phyloP scores from a whole-genome alignment of 2,888 invertebrate species.

The Macrophya annulata region DNA sequence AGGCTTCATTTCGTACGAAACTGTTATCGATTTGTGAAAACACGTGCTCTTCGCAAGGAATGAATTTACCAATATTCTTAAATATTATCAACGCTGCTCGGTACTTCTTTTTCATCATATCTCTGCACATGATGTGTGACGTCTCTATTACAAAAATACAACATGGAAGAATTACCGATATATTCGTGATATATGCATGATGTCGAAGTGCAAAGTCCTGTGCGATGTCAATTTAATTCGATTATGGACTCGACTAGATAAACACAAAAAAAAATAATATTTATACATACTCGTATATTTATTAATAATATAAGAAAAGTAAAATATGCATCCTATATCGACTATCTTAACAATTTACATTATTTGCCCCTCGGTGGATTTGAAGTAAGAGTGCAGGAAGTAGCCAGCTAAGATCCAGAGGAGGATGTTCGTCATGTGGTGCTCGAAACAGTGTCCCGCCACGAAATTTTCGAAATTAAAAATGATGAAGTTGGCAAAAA shows the following conservation, averaged over 20 bases:
- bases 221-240: not conserved
- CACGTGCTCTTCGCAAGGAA: conserved; percentile 40
- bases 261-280: no score
- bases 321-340: not conserved
- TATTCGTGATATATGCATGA: not conserved
- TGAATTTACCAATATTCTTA: not conserved
- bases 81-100: not conserved
- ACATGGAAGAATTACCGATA: not conserved
- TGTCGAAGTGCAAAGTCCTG: not conserved
- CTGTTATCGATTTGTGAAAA: conserved; percentile 50
- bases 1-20: conserved; percentile 46
- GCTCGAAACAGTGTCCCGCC: not conserved
- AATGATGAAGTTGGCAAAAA: no score
- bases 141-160: not conserved
- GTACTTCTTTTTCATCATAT: not conserved
- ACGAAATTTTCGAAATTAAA: conserved; percentile 33
- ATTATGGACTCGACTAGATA: not conserved
- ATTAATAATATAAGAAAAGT: not conserved
- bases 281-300: no score
- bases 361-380: not conserved
- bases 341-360: not conserved
- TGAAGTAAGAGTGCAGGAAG: conserved; percentile 27
- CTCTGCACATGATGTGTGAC: not conserved
- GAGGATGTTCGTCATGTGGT: conserved; percentile 46
- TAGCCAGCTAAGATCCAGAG: conserved; percentile 24